Evolutionary conservation across 2,797 vertebrate genomes (phyloP).

Genomic region (Leuciscus waleckii): DNA sequence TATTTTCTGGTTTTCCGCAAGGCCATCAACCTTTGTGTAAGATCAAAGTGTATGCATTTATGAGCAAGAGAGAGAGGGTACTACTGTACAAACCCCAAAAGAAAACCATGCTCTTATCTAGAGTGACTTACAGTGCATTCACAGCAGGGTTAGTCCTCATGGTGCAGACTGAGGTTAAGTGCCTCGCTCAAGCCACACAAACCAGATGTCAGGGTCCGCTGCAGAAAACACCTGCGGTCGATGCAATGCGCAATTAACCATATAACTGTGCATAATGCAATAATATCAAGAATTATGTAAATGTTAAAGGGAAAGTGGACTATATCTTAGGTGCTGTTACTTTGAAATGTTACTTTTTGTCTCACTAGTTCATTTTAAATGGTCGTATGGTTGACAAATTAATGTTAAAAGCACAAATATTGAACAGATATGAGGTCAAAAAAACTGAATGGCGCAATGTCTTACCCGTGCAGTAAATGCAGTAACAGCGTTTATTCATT

Average conservation of each 20-base stretch:
- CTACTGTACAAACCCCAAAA: constrained; percentile 13
- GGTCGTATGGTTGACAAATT: too few species aligned
- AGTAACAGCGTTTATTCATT: too few species aligned
- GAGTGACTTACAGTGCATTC: constrained; percentile 24
- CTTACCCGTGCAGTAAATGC: too few species aligned
- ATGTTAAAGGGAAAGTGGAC: too few species aligned
- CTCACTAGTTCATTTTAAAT: too few species aligned
- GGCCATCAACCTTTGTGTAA: background rate
- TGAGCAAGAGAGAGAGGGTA: background rate
- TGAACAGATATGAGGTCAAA: too few species aligned
- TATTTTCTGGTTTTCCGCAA: constrained; percentile 11
- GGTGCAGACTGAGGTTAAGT: constrained; percentile 19
- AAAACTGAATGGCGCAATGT: too few species aligned
- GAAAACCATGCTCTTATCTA: background rate
- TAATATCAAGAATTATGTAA: background rate
- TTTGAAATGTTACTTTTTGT: too few species aligned
- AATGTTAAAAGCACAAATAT: too few species aligned
- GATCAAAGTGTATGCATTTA: constrained; percentile 18
- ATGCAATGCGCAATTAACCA: background rate
- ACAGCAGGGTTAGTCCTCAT: background rate
- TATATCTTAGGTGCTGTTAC: too few species aligned
- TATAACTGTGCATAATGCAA: background rate
- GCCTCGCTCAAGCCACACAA: background rate
- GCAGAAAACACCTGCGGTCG: background rate
- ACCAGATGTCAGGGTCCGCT: background rate